Conservation (phyloP, 2,888 invertebrate species). For the Hedychridium roseum region DNA sequence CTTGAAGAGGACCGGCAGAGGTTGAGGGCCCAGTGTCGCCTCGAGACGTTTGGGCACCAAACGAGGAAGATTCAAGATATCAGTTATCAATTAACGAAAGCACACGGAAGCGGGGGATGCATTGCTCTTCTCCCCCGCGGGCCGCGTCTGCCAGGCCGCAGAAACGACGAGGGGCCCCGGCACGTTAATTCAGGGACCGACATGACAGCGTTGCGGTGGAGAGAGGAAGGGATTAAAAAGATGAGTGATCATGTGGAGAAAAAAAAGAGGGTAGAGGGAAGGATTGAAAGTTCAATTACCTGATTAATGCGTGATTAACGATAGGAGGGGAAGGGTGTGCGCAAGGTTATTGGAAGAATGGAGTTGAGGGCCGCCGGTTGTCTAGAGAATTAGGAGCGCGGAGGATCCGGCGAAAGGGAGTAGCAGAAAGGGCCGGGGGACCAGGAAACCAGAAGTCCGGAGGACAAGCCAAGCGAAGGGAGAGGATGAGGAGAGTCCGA, state of each 20-base stretch:
- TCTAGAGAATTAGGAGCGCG: no score
- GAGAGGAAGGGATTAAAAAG: no score
- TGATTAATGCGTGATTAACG: no score
- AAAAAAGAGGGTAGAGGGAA: conserved; percentile 19
- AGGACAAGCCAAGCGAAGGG: no score
- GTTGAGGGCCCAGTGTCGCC: no score
- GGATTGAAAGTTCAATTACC: no score
- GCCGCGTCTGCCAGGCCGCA: conserved; percentile 29
- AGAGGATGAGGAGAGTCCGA: no score
- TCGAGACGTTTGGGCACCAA: no score
- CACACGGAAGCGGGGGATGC: conserved; percentile 47
- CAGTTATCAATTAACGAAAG: conserved; percentile 59
- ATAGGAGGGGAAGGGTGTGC: conserved; percentile 34
- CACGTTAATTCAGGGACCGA: conserved; percentile 57
- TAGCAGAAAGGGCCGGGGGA: conserved; percentile 41
- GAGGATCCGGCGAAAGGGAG: conserved; percentile 35
- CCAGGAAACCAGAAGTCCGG: no score
- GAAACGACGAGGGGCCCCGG: conserved; percentile 22
- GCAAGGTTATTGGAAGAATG: conserved; percentile 10
- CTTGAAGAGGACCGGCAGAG: no score
- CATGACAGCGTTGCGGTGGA: conserved; percentile 30
- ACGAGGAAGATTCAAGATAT: conserved; percentile 58
- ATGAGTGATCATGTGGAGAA: no score
- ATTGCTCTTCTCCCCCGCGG: conserved; percentile 42
- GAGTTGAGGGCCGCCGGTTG: no score